phyloP scores from a whole-genome alignment of 92 coral and sea anemone species.

The Galaxea fascicularis region DNA sequence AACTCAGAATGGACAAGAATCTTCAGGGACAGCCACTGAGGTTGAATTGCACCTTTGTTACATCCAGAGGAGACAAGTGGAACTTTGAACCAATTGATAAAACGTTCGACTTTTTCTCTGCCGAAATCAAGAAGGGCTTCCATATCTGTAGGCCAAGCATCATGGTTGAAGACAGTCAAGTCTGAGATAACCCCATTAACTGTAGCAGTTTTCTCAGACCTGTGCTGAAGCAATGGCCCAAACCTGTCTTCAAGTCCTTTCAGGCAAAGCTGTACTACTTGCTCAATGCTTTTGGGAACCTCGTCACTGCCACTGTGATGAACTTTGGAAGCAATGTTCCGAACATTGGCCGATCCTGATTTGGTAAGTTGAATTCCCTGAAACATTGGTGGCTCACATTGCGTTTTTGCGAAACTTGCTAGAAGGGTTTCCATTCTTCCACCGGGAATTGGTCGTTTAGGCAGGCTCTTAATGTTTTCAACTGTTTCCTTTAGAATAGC shows the following conservation, averaged over 20 bases:
- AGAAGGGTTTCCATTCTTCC: slow-evolving; percentile 36
- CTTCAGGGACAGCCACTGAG: slow-evolving; percentile 46
- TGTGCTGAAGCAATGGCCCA: slow-evolving; percentile 59
- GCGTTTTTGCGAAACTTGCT: slow-evolving; percentile 42
- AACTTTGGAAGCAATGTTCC: slow-evolving; percentile 33
- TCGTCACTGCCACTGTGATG: slow-evolving; percentile 49
- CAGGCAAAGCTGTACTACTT: slow-evolving; percentile 55
- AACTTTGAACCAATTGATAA: slow-evolving; percentile 44
- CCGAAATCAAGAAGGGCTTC: slow-evolving; percentile 51
- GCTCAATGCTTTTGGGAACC: slow-evolving; percentile 41
- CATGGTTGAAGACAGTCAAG: slow-evolving; percentile 51
- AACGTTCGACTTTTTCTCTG: slow-evolving; percentile 44
- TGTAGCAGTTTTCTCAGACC: slow-evolving; percentile 53
- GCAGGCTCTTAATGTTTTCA: slow-evolving; percentile 32
- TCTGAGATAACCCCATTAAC: slow-evolving; percentile 46
- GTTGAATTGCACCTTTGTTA: not conserved
- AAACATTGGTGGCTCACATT: slow-evolving; percentile 57
- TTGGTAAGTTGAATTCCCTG: slow-evolving; percentile 51
- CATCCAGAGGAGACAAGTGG: slow-evolving; percentile 56
- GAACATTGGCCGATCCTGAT: slow-evolving; percentile 33
- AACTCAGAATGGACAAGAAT: slow-evolving; percentile 42
- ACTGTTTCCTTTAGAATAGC: slow-evolving; percentile 41
- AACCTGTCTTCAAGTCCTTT: slow-evolving; percentile 61
- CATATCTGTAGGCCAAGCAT: slow-evolving; percentile 54
- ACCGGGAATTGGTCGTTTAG: slow-evolving; percentile 35